phyloP scores from a whole-genome alignment of 1,140 invertebrate genomes.

The Atopsyche davidsoni region DNA sequence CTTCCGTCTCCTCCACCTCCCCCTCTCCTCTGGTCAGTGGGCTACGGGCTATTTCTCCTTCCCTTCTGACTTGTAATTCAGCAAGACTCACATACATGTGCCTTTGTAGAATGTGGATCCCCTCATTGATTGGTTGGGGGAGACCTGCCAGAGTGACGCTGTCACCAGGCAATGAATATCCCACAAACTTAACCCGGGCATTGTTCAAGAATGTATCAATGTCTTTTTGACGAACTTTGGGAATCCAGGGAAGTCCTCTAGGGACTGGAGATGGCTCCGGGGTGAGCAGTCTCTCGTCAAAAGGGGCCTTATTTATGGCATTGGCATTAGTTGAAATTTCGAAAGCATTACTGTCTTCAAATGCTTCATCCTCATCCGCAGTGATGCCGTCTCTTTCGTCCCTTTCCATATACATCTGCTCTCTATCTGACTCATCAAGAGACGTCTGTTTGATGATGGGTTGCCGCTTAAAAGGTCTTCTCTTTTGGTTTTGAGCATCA shows the following conservation, averaged over 20 bases:
- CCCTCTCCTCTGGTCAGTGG: conserved; percentile 70
- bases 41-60: conserved; percentile 74
- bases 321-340: conserved; percentile 37
- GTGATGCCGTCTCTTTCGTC: conserved; percentile 45
- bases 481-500: conserved; percentile 79
- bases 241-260: conserved; percentile 84
- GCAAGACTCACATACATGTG: conserved; percentile 80
- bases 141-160: conserved; percentile 83
- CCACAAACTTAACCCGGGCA: conserved; percentile 91
- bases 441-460: conserved; percentile 90
- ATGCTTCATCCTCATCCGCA: conserved; percentile 44
- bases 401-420: conserved; percentile 65
- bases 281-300: conserved; percentile 9
- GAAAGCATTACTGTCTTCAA: conserved; percentile 47
- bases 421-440: conserved; percentile 71
- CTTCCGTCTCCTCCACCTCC: conserved; percentile 68
- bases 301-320: conserved; percentile 5
- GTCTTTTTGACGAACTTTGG: conserved; percentile 93
- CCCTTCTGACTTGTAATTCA: conserved; percentile 77
- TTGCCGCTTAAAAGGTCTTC: conserved; percentile 55
- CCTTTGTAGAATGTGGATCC: conserved; percentile 82
- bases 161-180: conserved; percentile 81
- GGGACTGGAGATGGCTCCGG: conserved; percentile 48
- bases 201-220: conserved; percentile 87
- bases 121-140: conserved; percentile 92